Evolutionary conservation across 2,888 invertebrate species (phyloP), one percentile per base, ranked within the genome.

Genomic region (Stictocephala bisonia): DNA sequence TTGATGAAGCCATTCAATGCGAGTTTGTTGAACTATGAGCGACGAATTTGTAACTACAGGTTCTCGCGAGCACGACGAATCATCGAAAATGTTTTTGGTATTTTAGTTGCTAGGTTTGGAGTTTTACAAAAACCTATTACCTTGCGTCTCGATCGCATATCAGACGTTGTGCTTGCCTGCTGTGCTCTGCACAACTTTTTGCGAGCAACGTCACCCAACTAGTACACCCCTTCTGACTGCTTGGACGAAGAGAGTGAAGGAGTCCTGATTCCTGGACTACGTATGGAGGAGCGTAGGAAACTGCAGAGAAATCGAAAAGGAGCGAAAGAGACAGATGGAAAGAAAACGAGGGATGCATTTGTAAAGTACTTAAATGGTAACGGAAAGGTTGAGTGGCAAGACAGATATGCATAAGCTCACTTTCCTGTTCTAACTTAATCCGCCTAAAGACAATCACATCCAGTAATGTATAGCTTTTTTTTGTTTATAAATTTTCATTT

Each of bases 301-400:
- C 64, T 64, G 35, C 64, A 64, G 64, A 64, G 64, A 64, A 64
- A 64, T 40, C 41, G 64, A 64, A 64, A 64, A 41, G 40, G 40
- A 13, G 20, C 64, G 35, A 41, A 64, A 64, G 64, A 13, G 64
- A 41, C 1, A 24, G 20, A 40, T 20, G 64, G 40, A 64, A 64
- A 64, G 64, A 64, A 64, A 20, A 64, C 64, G 35, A 70, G 74
- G 56, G 75, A 75, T 53, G 51, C 66, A 73, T 76, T 64, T 56
- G 69, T 72, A 72, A 44, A 76, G 31, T 75, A 74, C 64, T 75
- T 75, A 29, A 71, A 75, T 56, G 73, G 71, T 50, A 70, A 74
- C 50, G 75, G 71, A 50, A 72, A 73, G 53, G 75, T 75, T 11
- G 73, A 71, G 26, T 74, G 75, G 74, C 74, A 75, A 64, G 64